Evolutionary conservation across 2,113 vertebrate species (phyloP).

Genomic region (Bufo gargarizans): DNA sequence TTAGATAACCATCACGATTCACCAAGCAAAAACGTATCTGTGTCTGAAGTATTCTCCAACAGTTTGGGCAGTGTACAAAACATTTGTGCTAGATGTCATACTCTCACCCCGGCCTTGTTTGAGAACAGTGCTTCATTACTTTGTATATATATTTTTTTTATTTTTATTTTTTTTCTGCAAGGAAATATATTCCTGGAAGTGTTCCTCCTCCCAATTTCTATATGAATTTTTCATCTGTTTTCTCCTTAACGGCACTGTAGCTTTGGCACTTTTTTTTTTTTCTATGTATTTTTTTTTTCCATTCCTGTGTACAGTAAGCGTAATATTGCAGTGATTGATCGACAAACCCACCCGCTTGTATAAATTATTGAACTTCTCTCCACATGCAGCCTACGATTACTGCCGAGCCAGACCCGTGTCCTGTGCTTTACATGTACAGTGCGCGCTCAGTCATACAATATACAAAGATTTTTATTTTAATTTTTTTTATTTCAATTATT

Average conservation of each 20-base stretch:
- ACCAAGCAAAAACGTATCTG: constrained; percentile 81
- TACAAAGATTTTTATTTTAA: constrained; percentile 64
- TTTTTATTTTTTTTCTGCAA: constrained; percentile 68
- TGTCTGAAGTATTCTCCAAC: constrained; percentile 74
- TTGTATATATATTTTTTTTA: constrained; percentile 56
- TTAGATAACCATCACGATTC: constrained; percentile 83
- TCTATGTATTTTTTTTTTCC: constrained; percentile 84
- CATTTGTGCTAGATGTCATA: constrained; percentile 74
- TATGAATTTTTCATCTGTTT: constrained; percentile 72
- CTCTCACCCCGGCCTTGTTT: constrained; percentile 69
- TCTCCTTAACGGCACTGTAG: constrained; percentile 83
- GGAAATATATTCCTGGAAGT: constrained; percentile 76
- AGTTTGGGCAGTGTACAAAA: constrained; percentile 76
- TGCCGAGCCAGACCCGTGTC: constrained; percentile 76
- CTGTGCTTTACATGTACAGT: constrained; percentile 79
- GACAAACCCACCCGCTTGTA: constrained; percentile 87
- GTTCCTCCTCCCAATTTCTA: constrained; percentile 68
- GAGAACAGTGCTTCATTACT: constrained; percentile 77
- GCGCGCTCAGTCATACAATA: constrained; percentile 70
- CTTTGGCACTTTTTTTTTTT: constrained; percentile 82
- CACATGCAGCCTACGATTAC: constrained; percentile 84
- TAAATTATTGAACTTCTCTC: constrained; percentile 87
- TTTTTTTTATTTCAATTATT: not conserved
- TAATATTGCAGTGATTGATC: constrained; percentile 92
- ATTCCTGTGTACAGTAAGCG: constrained; percentile 97